These are phyloP conservation scores for fruit fly (Drosophila melanogaster) DNA, from an alignment of 1,140 invertebrate species.

Conservation along the genomic window Release_6_plus_ISO1_MT NT_033777.3:18652501-18653000, in stretches of 20 bases:
- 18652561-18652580: constrained; percentile 46
- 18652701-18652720: constrained; percentile 41
- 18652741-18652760: constrained; percentile 81
- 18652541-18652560: constrained; percentile 65
- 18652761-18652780: constrained; percentile 77
- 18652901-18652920: constrained; percentile 74
- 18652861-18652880: constrained; percentile 53
- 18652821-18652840: constrained; percentile 79
- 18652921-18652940: constrained; percentile 73
- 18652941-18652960: constrained; percentile 56
- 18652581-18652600: constrained; percentile 51
- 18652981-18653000: constrained; percentile 49
- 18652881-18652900: constrained; percentile 68
- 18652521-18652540: constrained; percentile 43
- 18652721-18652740: constrained; percentile 74
- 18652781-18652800: constrained; percentile 77
- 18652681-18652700: constrained; percentile 37
- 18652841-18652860: constrained; percentile 50
- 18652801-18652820: constrained; percentile 71
- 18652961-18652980: constrained; percentile 36
- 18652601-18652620: constrained; percentile 71
- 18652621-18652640: constrained; percentile 78
- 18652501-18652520: constrained; percentile 24
- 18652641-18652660: constrained; percentile 71
- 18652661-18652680: constrained; percentile 22